These are phyloP conservation scores for Lycocerus yunnanus DNA, from an alignment of 2,888 invertebrate species.

Conservation along the genomic window DNA sequence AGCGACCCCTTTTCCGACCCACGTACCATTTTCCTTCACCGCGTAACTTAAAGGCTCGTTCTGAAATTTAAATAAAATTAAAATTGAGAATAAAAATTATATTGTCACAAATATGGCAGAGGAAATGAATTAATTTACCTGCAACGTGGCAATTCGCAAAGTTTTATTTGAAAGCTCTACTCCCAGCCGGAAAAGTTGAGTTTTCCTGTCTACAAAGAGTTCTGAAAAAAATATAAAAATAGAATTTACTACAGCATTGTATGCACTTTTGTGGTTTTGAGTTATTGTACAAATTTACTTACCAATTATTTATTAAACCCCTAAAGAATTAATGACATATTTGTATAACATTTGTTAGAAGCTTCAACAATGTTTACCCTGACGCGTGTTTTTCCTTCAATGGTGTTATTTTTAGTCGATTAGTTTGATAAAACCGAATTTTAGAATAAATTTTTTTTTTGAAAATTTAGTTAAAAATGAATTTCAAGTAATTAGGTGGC, in stretches of 20 bases:
- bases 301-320: background rate
- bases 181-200: background rate
- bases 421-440: background rate
- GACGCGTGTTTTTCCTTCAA: background rate
- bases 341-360: background rate
- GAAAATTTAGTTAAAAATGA: too few species aligned
- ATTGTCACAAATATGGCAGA: too few species aligned
- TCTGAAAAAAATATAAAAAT: background rate
- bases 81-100: too few species aligned
- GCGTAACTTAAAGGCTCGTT: conserved; percentile 64
- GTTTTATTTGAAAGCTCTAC: conserved; percentile 6
- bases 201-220: background rate
- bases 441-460: background rate
- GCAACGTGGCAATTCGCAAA: conserved; percentile 19
- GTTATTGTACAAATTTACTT: background rate
- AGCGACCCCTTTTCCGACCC: conserved; percentile 67
- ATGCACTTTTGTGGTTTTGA: background rate
- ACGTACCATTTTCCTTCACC: conserved; percentile 58
- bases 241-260: background rate
- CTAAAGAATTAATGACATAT: background rate
- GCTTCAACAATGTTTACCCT: background rate
- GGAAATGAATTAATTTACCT: conserved; percentile 10
- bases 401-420: background rate
- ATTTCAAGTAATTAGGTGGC: too few species aligned
- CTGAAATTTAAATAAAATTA: conserved; percentile 42